Percentiles rank a stretch among this genome's conserved stretches.
Evolutionary conservation across 2,797 vertebrate genomes (phyloP).

Genomic region (Parambassis ranga): DNA sequence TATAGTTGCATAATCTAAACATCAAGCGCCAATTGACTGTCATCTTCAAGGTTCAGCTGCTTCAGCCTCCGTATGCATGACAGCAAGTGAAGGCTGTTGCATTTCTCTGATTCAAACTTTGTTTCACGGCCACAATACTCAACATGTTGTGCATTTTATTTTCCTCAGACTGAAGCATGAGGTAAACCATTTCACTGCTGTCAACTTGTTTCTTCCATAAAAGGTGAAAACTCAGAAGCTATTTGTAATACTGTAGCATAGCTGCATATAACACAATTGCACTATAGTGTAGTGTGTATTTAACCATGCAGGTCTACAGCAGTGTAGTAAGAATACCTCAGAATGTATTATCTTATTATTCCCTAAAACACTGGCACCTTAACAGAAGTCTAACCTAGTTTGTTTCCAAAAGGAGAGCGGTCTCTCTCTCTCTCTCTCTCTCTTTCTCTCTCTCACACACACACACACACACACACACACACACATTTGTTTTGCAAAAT

Average conservation of each 20-base stretch:
- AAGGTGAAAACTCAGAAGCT: neutral
- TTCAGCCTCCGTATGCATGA: neutral
- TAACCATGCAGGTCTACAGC: neutral
- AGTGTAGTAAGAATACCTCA: neutral
- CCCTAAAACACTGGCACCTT: neutral
- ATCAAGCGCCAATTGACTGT: constrained; percentile 6
- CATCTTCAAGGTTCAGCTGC: neutral
- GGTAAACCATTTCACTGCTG: neutral
- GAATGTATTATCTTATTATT: neutral
- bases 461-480: too few relatives aligned
- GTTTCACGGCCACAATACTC: constrained; percentile 17
- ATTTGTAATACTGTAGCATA: neutral
- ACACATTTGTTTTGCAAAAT: constrained; percentile 22
- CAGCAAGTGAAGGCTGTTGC: neutral
- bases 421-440: too few relatives aligned
- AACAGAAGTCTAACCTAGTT: constrained; percentile 3
- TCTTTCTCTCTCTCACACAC: too few relatives aligned
- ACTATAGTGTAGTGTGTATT: neutral
- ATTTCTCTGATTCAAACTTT: constrained; percentile 3
- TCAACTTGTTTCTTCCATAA: neutral
- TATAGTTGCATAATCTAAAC: constrained; percentile 13
- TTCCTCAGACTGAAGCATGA: constrained; percentile 8
- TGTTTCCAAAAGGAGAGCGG: constrained; percentile 3
- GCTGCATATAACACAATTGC: neutral
- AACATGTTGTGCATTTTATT: constrained; percentile 1